Conservation (phyloP, 2,113 vertebrate genomes). For the Glareola pratincola region DNA sequence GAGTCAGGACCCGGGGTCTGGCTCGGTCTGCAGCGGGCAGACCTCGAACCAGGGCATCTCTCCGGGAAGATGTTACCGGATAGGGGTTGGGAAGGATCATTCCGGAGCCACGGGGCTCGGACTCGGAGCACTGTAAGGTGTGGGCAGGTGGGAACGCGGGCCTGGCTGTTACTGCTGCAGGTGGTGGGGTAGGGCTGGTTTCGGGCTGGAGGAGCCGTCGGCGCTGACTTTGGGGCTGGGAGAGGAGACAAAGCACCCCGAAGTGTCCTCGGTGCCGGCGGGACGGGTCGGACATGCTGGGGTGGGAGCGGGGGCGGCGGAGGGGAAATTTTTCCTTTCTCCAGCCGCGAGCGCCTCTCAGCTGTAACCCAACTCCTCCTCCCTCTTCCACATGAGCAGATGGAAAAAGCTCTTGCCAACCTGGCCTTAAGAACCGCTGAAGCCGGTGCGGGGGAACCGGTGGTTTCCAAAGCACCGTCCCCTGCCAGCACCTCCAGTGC, state of each 20-base stretch:
- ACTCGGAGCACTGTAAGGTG: neutral
- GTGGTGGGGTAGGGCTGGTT: neutral
- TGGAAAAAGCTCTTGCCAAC: constrained; percentile 90
- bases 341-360: neutral
- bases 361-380: neutral
- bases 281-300: neutral
- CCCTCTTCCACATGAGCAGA: constrained; percentile 74
- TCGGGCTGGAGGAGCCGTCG: neutral
- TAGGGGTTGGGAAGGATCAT: fast-evolving
- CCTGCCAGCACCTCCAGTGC: constrained; percentile 47
- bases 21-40: neutral
- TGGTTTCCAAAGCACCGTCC: neutral
- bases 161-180: fast-evolving
- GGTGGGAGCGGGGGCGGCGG: neutral
- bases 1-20: neutral
- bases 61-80: fast-evolving
- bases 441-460: neutral
- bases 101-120: neutral
- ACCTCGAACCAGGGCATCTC: too few relatives aligned
- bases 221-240: neutral
- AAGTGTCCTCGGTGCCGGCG: fast-evolving
- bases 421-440: constrained; percentile 74
- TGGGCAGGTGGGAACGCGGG: neutral
- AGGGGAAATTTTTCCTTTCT: constrained; percentile 36
- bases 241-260: neutral